Conservation (phyloP, 30 jellyfish, hydroid and myxozoan genomes). For the Nemopilema nomurai region DNA sequence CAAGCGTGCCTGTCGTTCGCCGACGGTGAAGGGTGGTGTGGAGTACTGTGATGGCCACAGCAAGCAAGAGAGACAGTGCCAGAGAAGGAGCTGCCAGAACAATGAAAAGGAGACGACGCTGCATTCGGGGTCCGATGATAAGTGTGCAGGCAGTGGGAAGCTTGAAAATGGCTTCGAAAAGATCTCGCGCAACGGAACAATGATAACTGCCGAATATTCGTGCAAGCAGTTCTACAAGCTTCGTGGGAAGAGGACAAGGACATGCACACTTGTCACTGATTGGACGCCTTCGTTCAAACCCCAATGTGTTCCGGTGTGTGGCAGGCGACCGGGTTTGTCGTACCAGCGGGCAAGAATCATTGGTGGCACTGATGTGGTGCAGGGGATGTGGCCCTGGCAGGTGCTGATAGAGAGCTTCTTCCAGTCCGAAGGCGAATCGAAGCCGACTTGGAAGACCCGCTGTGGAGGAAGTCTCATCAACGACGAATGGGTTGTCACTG, state of each 20-base stretch:
- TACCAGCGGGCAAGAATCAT: constrained; percentile 72
- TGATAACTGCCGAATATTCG: constrained; percentile 67
- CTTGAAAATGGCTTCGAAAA: constrained; percentile 84
- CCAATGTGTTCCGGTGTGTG: constrained; percentile 92
- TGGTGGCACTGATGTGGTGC: constrained; percentile 84
- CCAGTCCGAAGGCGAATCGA: constrained; percentile 10
- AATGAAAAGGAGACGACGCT: constrained; percentile 55
- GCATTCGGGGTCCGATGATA: constrained; percentile 14
- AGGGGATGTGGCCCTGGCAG: constrained; percentile 99
- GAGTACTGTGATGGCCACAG: constrained; percentile 77
- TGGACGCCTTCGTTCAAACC: constrained; percentile 80
- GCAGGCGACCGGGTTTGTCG: constrained; percentile 65
- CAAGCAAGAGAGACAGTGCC: constrained; percentile 64
- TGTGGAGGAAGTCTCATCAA: constrained; percentile 94
- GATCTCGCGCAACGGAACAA: constrained; percentile 53
- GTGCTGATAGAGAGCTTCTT: constrained; percentile 83
- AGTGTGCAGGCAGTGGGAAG: constrained; percentile 71
- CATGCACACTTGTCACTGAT: constrained; percentile 73
- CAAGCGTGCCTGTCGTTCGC: constrained; percentile 67
- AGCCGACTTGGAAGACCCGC: constrained; percentile 76
- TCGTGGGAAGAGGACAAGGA: constrained; percentile 56
- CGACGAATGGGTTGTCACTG: constrained; percentile 97
- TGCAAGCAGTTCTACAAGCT: constrained; percentile 80
- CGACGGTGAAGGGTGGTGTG: constrained; percentile 63
- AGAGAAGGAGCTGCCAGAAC: constrained; percentile 53